Base-by-base conservation (phyloP, 1,140 invertebrate genomes). In the Heliconius nattereri region DNA sequence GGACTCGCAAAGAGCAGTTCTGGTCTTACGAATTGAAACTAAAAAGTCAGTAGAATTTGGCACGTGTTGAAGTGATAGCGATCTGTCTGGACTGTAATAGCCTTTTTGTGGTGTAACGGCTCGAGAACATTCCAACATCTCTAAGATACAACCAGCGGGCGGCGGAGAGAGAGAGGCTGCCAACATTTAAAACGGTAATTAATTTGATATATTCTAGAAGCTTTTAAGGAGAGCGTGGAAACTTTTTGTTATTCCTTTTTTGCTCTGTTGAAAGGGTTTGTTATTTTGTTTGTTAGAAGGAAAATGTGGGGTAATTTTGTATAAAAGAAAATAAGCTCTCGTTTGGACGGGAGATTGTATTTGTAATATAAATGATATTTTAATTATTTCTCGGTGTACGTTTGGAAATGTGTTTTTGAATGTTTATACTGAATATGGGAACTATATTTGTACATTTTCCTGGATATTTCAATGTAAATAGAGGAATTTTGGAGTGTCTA, bases 41-140 rank as follows among this genome's bases (percentile, higher is more conserved):
- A 80, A 77, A 80, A 80, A 80, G 73, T 77, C 79, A 66, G 52
- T 37, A 77, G 75, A 80, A 80, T 80, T 80, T 80, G 79, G 79
- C 79, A 80, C 75, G 76, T 80, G 80, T 70, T 81, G 71, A 73
- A 81, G 79, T 73, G 79, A 81, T 81, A 81, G 79, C 37, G 79
- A 81, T 81, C 79, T 81, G 70, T 80, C 74, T 73, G 75, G 49
- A 16, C 75, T 23, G 70, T 80, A 80, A 80, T 80, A 75, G 79
- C 37, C 79, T 80, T 80, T 80, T 80, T 76, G 79, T 80, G 79
- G 75, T 80, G 75, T 77, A 77, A 76, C 79, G 72, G 79, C 60
- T 35, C 79, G 79, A 54, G 75, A 81, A 78, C 79, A 81, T 73
- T 70, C 73, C 71, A 74, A 72, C 76, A 26, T 77, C 70, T 77